These are phyloP conservation scores for Notamacropus eugenii DNA, from an alignment of 2,797 vertebrate genomes.

Conservation along the genomic window DNA sequence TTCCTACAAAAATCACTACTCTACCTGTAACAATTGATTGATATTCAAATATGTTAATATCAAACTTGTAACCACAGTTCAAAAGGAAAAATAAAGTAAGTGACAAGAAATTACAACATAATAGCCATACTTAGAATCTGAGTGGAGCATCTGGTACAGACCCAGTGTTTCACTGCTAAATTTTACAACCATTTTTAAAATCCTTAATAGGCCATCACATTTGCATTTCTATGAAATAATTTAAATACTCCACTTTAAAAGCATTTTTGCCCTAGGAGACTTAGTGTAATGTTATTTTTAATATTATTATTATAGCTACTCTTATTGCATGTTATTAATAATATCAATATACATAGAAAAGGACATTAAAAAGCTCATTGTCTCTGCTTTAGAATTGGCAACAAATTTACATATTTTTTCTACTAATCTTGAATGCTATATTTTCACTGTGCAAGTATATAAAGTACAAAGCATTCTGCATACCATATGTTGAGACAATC, in stretches of 20 bases:
- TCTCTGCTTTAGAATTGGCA: not conserved
- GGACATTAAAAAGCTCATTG: not conserved
- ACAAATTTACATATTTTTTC: not conserved
- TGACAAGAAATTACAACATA: not conserved
- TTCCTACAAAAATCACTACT: not conserved
- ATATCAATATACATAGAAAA: not conserved
- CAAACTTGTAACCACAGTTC: not conserved
- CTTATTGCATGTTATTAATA: constrained; percentile 23
- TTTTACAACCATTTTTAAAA: constrained; percentile 9
- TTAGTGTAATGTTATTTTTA: not conserved
- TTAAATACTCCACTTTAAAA: constrained; percentile 16
- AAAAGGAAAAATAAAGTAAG: constrained; percentile 25
- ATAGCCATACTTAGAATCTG: not conserved
- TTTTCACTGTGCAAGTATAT: constrained; percentile 20
- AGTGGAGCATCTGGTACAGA: not conserved
- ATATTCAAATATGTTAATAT: not conserved
- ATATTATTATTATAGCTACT: not conserved
- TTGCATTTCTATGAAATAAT: not conserved
- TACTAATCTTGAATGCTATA: not conserved
- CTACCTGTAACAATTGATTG: not conserved
- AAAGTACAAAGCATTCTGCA: constrained; percentile 20
- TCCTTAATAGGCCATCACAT: not conserved
- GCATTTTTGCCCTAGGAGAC: not conserved
- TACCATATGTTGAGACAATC: not conserved
- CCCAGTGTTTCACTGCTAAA: not conserved